Base-by-base conservation (phyloP, 2,888 invertebrate genomes). In the Allophyes oxyacanthae region DNA sequence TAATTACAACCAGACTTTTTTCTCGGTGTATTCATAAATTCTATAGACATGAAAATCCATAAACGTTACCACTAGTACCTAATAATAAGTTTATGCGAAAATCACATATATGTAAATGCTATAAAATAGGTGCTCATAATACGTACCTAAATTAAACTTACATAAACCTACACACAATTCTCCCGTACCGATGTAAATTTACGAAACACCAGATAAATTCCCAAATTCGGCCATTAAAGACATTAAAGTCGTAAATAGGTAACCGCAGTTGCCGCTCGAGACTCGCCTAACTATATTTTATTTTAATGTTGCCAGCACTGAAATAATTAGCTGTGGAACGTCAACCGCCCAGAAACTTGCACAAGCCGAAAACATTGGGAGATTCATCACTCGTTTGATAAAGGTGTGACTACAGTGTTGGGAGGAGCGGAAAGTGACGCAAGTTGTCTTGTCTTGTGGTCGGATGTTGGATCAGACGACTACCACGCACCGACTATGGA, bases 161-260 rank as follows among this genome's bases (percentile, higher is more conserved):
- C 56, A 60, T 50, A 20, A 54, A 67, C 56, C 57, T 53, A 52
- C 41, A 36, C 68, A 45, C 63, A 66, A 66, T 52, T 72, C 67
- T 53, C 60, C 30, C 9, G 40, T 55, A 60, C 43, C 64, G 60
- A 68, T 64, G 61, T 52, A 58, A 67, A 75, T 75, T 61, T 61
- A 72, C 58, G 64, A 64, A 61, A 64, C 76, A 72, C 57, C 50
- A 55, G 53, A 72, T 72, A 72, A 72, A 72, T 72, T 72, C 25
- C 36, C 40, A 51, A 64, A 72, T 72, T 32, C 61, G 38, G 26
- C 72, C 69, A 52, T 72, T 68, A 72, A 68, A 65, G 66, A 58
- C 66, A 44, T 65, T 65, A 37, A 51, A 64, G 58, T 59, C 55
- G 69, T 72, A 64, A 75, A 75, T 75, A 75, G 64, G 64, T 64